Percentiles rank a stretch among this genome's conserved stretches.
Conservation (phyloP, 92 coral and sea anemone species). For the Heliopora coerulea region DNA sequence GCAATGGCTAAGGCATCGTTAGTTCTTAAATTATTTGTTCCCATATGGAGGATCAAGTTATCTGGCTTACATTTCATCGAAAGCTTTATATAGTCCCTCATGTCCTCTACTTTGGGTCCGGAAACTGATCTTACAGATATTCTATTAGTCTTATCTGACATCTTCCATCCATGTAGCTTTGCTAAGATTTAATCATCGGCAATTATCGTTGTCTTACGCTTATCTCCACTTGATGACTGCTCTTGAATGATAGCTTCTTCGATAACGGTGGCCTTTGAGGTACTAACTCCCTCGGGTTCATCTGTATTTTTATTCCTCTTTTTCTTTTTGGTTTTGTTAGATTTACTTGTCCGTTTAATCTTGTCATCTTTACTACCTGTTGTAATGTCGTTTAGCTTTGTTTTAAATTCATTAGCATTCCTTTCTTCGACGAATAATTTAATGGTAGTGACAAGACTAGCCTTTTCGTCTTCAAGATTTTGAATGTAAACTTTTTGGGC, state of each 20-base stretch:
- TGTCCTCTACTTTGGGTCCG: conserved; percentile 37
- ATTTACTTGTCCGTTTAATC: too few species aligned
- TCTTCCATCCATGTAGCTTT: conserved; percentile 28
- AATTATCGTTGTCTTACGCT: conserved; percentile 1
- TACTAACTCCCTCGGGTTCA: too few species aligned
- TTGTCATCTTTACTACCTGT: too few species aligned
- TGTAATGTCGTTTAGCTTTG: background rate
- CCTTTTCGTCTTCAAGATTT: background rate
- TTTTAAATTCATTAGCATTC: background rate
- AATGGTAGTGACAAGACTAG: background rate
- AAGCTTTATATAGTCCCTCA: conserved; percentile 42
- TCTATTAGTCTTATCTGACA: conserved; percentile 18
- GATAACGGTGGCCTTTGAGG: too few species aligned
- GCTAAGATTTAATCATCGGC: conserved; percentile 27
- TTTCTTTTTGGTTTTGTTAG: too few species aligned
- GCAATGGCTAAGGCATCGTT: conserved; percentile 33
- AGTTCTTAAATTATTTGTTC: conserved; percentile 33
- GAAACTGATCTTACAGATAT: conserved; percentile 34
- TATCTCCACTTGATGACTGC: too few species aligned
- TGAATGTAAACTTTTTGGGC: background rate
- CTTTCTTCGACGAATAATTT: background rate
- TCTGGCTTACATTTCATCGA: conserved; percentile 18
- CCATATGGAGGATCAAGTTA: conserved; percentile 32
- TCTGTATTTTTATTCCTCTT: too few species aligned
- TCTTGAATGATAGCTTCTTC: too few species aligned